Evolutionary conservation across 2,113 vertebrate species (phyloP), one percentile per base, ranked within the genome.

Genomic region (Dasyornis broadbenti): DNA sequence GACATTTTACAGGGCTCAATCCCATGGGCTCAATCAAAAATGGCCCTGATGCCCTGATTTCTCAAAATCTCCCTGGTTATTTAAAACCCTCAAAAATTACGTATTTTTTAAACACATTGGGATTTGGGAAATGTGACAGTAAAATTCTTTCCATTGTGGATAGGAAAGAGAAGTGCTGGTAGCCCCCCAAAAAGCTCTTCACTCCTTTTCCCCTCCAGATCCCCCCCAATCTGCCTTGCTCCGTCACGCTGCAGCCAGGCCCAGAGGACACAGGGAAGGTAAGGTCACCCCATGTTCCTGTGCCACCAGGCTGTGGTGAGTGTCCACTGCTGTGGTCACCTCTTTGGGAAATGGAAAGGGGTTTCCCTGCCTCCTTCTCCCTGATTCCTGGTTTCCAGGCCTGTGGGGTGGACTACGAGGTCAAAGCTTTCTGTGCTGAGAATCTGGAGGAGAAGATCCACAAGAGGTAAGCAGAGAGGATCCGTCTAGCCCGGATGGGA

Each of bases 401-500:
- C 54, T 99, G 99, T 6, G 99, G 99, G 1, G 99, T 99, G n/a
- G 99, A 99, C 97, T 99, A 99, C 1, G 99, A 99, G 91, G 99
- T 99, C 26, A 99, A 99, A 97, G 98, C 98, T 56, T 99, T 99
- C 97, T 99, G 99, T 40, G 99, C 99, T 0, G 99, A 99, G 95
- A 99, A 98, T 33, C 95, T 98, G 60, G 99, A 99, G 68, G 99
- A 99, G 94, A 99, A 99, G 96, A 99, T 99, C 90, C 99, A 99
- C 95, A 99, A 99, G 96, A 98, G 99, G 99, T 99, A 96, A 77
- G 91, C 2, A 14, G 70, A 81, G 61, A 19, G 1, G 44, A 42
- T 80, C 33, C 3, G 3, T 42, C 44, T 44, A 45, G 15, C 40
- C 18, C 0, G 5, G 45, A 19, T 42, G 66, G 66, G 31, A 82